Evolutionary conservation across 1,140 invertebrate genomes (phyloP).

Genomic region (Lepidurus couesii): DNA sequence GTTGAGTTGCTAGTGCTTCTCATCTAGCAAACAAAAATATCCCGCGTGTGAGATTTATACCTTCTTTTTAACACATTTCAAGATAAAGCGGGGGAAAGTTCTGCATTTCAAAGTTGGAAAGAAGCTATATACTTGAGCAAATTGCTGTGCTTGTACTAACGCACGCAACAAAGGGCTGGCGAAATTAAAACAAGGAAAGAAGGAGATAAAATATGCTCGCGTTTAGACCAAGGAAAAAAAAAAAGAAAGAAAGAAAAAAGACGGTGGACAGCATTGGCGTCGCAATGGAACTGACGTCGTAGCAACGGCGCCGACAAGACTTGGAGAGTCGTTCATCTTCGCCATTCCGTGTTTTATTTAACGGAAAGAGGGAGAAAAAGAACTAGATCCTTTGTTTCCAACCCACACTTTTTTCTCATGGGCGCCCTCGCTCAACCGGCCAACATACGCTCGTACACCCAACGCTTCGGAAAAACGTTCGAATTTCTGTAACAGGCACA

Average conservation of each 20-base stretch:
- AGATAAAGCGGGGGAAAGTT: neutral
- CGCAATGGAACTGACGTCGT: slow-evolving; percentile 18
- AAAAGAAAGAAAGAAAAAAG: neutral
- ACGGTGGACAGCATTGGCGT: neutral
- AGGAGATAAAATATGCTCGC: neutral
- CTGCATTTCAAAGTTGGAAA: no score
- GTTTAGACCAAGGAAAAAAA: neutral
- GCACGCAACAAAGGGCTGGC: neutral
- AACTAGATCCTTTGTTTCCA: neutral
- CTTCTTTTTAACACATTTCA: no score
- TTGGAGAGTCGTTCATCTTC: slow-evolving; percentile 21
- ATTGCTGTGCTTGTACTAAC: neutral
- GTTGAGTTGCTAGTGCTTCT: neutral
- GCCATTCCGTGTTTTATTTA: slow-evolving; percentile 4
- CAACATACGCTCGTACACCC: no score
- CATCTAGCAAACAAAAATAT: no score
- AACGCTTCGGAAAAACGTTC: no score
- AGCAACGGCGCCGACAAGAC: slow-evolving; percentile 16
- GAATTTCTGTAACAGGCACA: no score
- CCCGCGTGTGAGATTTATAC: no score
- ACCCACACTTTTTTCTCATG: neutral
- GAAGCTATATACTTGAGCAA: neutral
- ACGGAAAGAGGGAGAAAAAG: neutral
- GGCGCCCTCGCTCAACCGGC: neutral
- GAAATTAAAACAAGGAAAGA: neutral